Evolutionary conservation across 2,113 vertebrate species (phyloP), one percentile per base, ranked within the genome.

Genomic region (Morone chrysops): DNA sequence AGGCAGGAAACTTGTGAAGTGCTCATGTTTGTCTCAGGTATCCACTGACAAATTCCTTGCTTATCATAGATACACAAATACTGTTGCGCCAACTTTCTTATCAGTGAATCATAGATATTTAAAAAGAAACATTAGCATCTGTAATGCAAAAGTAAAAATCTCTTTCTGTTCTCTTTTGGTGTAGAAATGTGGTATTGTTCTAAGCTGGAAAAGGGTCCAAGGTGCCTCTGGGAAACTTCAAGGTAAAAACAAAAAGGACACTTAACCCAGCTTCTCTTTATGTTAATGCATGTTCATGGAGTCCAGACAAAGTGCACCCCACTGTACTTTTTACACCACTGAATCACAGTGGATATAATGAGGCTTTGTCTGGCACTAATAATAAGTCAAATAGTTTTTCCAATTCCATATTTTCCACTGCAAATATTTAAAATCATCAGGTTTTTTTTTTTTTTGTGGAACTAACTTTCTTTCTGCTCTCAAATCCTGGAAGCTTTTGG

Each of bases 171-270:
- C 8, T 59, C 17, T 66, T 74, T 70, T 20, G 0, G 16, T 31
- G 8, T 87, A 94, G 98, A 99, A 99, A 98, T 99, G 98, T 94
- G 98, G 98, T 41, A 96, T 99, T 94, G 98, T 99, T 92, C 95
- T 99, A 80, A 99, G 98, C 92, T 99, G 98, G 98, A 99, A 99
- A 91, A 96, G 98, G 93, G 98, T 99, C 40, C 98, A 99, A 92
- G 98, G 98, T 20, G 98, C 98, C 83, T 99, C 98, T 91, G 98
- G 98, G 92, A 99, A 99, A 95, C 97, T 99, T 91, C 98, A 99
- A 97, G 98, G 98, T 99, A 96, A 94, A 80, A 87, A 22, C 40
- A 84, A 17, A 83, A 85, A 60, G 22, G 11, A 38, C 41, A 66
- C 79, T 69, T 31, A 16, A 59, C 50, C 31, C 0, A 1, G 36